Conservation (phyloP, 2,888 invertebrate species). For the Aromia moschata region DNA sequence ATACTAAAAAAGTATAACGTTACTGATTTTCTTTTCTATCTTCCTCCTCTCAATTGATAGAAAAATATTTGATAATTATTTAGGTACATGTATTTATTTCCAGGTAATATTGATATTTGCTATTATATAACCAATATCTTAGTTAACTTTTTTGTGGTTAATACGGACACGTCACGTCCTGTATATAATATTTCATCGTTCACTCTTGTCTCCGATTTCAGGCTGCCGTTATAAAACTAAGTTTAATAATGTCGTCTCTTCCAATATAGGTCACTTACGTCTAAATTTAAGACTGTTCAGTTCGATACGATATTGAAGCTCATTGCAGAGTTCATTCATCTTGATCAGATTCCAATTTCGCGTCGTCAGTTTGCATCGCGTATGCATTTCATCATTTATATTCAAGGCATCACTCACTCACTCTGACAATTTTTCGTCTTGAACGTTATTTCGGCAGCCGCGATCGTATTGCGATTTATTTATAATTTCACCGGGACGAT, state of each 20-base stretch:
- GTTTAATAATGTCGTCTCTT: not conserved
- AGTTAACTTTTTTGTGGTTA: no score
- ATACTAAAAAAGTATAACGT: no score
- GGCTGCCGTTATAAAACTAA: no score
- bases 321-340: conserved; percentile 56
- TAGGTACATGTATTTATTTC: no score
- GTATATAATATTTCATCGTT: no score
- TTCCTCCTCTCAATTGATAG: no score
- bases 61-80: no score
- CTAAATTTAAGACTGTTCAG: not conserved
- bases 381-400: conserved; percentile 40
- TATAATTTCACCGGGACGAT: conserved; percentile 29
- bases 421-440: conserved; percentile 29
- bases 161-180: no score
- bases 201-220: no score
- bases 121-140: no score
- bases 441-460: conserved; percentile 9
- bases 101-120: no score
- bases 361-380: conserved; percentile 51
- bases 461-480: conserved; percentile 28
- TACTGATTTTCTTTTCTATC: no score
- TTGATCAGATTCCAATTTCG: conserved; percentile 59
- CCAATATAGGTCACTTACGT: not conserved
- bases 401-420: conserved; percentile 24
- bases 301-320: conserved; percentile 5